Evolutionary conservation across 2,888 invertebrate species (phyloP).

Genomic region (Watsonalla binaria): DNA sequence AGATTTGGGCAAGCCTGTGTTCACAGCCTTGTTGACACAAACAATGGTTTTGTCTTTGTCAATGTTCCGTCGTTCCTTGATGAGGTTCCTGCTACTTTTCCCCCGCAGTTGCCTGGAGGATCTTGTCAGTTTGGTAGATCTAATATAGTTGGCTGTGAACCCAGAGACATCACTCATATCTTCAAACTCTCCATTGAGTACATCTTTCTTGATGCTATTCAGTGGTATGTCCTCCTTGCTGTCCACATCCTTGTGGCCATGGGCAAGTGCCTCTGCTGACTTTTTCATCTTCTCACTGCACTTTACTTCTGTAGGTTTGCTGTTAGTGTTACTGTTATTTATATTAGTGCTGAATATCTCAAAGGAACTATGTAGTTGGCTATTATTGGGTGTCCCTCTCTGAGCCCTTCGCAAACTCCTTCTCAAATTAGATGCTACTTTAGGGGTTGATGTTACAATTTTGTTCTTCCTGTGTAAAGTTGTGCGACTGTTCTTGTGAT

Average conservation of each 20-base stretch:
- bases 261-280: conserved; percentile 18
- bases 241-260: conserved; percentile 27
- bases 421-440: conserved; percentile 38
- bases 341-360: conserved; percentile 36
- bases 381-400: conserved; percentile 35
- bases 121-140: conserved; percentile 64
- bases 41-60: conserved; percentile 38
- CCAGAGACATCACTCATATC: conserved; percentile 72
- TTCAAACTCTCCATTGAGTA: conserved; percentile 56
- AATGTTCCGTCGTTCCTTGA: conserved; percentile 41
- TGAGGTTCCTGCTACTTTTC: conserved; percentile 45
- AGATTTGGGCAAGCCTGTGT: conserved; percentile 34
- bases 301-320: conserved; percentile 20
- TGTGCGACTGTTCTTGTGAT: conserved; percentile 37
- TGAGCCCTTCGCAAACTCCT: conserved; percentile 55
- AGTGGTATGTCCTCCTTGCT: conserved; percentile 24
- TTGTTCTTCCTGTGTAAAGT: conserved; percentile 51
- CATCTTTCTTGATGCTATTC: conserved; percentile 24
- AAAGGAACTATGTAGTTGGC: conserved; percentile 48
- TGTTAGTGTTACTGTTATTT: conserved; percentile 32
- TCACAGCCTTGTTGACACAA: conserved; percentile 54
- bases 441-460: conserved; percentile 60
- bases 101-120: conserved; percentile 48
- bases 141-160: conserved; percentile 70
- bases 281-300: conserved; percentile 21